A percentile compares a stretch with the other conserved stretches of the same genome.
Conservation (phyloP, 2,797 vertebrate genomes). For the Chanos chanos region DNA sequence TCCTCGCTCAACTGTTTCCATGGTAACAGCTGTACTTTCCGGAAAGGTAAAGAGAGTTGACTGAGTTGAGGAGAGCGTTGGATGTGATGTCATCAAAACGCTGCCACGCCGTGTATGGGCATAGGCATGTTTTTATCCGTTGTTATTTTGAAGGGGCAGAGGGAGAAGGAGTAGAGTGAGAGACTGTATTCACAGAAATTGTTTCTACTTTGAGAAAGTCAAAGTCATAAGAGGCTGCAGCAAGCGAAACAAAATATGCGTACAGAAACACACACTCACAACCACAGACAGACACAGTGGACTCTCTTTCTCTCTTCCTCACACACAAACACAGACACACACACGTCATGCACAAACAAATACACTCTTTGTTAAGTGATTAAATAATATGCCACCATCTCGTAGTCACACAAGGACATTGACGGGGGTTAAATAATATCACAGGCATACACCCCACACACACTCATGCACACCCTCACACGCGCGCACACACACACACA, state of each 20-base stretch:
- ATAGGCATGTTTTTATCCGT: slow-evolving; percentile 37
- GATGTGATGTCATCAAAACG: slow-evolving; percentile 66
- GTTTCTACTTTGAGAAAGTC: too few relatives aligned
- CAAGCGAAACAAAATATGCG: too few relatives aligned
- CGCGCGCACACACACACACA: background rate
- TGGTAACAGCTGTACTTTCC: slow-evolving; percentile 76
- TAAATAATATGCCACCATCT: too few relatives aligned
- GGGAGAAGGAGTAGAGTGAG: too few relatives aligned
- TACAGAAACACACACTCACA: too few relatives aligned
- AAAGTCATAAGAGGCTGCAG: too few relatives aligned
- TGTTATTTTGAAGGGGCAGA: too few relatives aligned
- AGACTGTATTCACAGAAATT: too few relatives aligned
- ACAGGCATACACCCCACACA: background rate
- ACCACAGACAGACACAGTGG: too few relatives aligned
- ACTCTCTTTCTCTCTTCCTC: background rate
- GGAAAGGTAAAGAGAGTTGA: slow-evolving; percentile 64
- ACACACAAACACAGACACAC: background rate
- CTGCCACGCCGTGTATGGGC: slow-evolving; percentile 62
- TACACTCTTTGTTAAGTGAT: too few relatives aligned
- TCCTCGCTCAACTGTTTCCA: slow-evolving; percentile 65
- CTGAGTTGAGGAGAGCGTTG: slow-evolving; percentile 57
- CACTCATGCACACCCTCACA: background rate
- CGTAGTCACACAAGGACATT: too few relatives aligned
- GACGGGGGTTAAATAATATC: background rate
- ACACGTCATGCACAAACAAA: background rate